Base-by-base conservation (phyloP, 2,113 vertebrate genomes). In the Sphaerodactylus townsendi region DNA sequence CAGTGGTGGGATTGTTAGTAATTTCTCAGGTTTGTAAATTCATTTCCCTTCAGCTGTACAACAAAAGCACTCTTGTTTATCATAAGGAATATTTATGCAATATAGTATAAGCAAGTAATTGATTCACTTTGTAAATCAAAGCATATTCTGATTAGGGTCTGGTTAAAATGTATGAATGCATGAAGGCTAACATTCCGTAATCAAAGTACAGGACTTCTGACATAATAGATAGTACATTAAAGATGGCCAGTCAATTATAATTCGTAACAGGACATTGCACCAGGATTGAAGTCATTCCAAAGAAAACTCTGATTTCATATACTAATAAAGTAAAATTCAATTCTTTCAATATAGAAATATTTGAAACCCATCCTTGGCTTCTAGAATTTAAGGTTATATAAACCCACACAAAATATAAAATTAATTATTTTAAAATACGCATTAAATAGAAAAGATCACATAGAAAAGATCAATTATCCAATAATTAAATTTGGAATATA, bases 251-350 rank as follows among this genome's bases (percentile, higher is more conserved):
- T 66, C 30, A 30, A 70, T 62, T 64, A 90, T 84, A 91, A 90
- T 62, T 86, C 77, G 84, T 65, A 82, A 82, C 77, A 87, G 64
- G 84, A 74, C 82, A 76, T 66, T 69, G 86, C 84, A 79, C 3
- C 2, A 82, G 86, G 79, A 62, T 68, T 72, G n/a, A 81, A 82
- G 81, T 77, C 71, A 80, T 69, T 88, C 82, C 62, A 81, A 80
- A 91, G 81, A 33, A 71, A 84, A 35, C 69, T 92, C 75, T 85
- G 77, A 53, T 33, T 35, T 91, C 85, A 82, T 17, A 84, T 81
- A 93, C 72, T 85, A 93, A 91, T 86, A 88, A 89, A 30, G 25
- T 89, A 50, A 80, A 81, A 91, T 89, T 91, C 72, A 2, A 39
- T 93, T 76, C 86, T 85, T 71, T 53, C 56, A 86, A 82, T 37